A percentile compares a stretch with the other conserved stretches of the same genome.
Conservation (phyloP, 1,140 invertebrate genomes). For the Drosophila mayri region DNA sequence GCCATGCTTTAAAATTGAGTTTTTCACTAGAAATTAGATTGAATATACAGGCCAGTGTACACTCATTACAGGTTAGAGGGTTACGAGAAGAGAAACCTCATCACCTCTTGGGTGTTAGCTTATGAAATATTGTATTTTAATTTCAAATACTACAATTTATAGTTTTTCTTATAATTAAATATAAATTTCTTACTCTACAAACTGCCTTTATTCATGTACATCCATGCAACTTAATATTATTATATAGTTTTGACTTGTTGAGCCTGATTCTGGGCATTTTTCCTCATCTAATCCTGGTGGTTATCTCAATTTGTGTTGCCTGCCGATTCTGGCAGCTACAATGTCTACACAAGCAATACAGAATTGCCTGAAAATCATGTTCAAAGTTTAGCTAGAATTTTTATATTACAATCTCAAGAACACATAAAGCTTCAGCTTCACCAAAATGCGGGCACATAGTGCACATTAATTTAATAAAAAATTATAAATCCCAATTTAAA, state of each 20-base stretch:
- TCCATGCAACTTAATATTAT: neutral
- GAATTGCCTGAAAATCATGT: slow-evolving; percentile 4
- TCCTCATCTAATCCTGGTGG: neutral
- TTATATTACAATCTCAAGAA: neutral
- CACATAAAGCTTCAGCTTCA: neutral
- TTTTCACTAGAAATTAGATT: neutral
- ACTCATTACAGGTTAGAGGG: neutral
- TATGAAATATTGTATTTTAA: neutral
- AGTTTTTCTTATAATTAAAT: neutral
- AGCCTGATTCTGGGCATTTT: neutral
- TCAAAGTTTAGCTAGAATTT: neutral
- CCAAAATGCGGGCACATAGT: neutral
- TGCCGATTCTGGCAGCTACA: neutral
- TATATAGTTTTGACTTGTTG: neutral
- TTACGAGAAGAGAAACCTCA: neutral
- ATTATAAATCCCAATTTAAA: too few species aligned
- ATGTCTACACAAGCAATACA: slow-evolving; percentile 11
- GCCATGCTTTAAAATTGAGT: neutral
- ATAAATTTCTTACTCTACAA: too few species aligned
- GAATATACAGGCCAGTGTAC: neutral
- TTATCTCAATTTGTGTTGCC: neutral
- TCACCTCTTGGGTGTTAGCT: neutral
- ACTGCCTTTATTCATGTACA: neutral
- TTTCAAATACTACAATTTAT: neutral
- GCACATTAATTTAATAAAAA: too few species aligned